phyloP scores from a whole-genome alignment of 2,888 invertebrate genomes.

The Pollenia angustigena region DNA sequence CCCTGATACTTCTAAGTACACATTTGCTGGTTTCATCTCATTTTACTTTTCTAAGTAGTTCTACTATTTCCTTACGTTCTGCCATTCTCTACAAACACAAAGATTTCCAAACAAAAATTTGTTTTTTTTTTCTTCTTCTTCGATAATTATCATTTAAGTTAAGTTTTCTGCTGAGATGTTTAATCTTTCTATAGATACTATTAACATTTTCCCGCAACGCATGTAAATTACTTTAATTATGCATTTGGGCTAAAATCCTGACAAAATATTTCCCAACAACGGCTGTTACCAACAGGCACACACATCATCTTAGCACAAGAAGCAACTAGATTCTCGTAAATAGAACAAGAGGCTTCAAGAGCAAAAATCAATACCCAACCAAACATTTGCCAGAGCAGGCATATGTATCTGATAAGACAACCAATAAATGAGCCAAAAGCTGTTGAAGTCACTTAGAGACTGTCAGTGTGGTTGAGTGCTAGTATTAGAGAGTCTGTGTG shows the following conservation, averaged over 20 bases:
- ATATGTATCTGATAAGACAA: constrained; percentile 4
- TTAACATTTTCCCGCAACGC: constrained; percentile 70
- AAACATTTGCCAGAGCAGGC: neutral
- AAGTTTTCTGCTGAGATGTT: constrained; percentile 53
- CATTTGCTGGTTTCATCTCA: constrained; percentile 19
- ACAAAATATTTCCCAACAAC: constrained; percentile 22
- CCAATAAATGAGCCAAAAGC: constrained; percentile 33
- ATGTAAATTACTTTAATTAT: constrained; percentile 73
- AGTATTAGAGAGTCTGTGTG: neutral
- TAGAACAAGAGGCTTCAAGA: too few species aligned
- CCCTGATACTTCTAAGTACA: constrained; percentile 38
- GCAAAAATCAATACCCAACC: neutral
- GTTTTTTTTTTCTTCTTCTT: neutral
- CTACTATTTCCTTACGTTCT: neutral
- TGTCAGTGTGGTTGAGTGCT: neutral
- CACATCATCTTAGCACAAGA: constrained; percentile 25
- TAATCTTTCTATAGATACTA: constrained; percentile 60
- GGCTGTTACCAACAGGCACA: constrained; percentile 9
- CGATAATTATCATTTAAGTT: constrained; percentile 56
- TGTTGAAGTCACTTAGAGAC: constrained; percentile 2
- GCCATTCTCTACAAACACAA: neutral
- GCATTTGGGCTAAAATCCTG: constrained; percentile 67
- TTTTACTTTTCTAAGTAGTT: constrained; percentile 13
- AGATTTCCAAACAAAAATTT: constrained; percentile 5
- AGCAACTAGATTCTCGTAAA: neutral